Conservation (phyloP, 2,888 invertebrate genomes). For the Nebria salina region DNA sequence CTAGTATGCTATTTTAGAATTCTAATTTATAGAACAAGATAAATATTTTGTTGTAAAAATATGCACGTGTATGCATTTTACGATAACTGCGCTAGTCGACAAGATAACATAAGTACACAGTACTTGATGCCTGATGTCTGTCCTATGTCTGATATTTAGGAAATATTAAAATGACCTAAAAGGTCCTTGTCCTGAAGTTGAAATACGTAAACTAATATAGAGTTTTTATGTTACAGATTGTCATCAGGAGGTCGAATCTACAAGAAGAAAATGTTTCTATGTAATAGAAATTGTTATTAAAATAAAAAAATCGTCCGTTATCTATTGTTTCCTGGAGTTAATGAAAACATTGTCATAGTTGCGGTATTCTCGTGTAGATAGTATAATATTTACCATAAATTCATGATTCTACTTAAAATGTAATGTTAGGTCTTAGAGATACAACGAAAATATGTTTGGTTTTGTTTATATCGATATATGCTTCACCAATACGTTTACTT, state of each 20-base stretch:
- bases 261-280: not conserved
- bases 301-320: not conserved
- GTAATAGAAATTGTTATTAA: not conserved
- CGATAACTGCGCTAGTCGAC: not conserved
- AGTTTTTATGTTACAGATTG: not conserved
- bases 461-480: not conserved
- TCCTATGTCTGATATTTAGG: not conserved
- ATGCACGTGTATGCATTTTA: slow-evolving; percentile 10
- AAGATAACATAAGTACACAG: not conserved
- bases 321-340: not conserved
- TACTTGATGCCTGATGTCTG: not conserved
- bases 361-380: slow-evolving; percentile 44
- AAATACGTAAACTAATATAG: not conserved
- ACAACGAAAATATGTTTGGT: slow-evolving; percentile 17
- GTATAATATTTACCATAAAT: slow-evolving; percentile 28
- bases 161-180: not conserved
- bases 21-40: slow-evolving; percentile 10
- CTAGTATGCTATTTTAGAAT: not conserved
- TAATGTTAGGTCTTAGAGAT: slow-evolving; percentile 23
- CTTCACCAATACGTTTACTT: not conserved
- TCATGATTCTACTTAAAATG: slow-evolving; percentile 32
- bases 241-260: not conserved
- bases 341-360: slow-evolving; percentile 18
- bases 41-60: slow-evolving; percentile 14
- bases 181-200: no score